Evolutionary conservation across 2,113 vertebrate genomes (phyloP), one percentile per base, ranked within the genome.

Genomic region (Enhydra lutris): DNA sequence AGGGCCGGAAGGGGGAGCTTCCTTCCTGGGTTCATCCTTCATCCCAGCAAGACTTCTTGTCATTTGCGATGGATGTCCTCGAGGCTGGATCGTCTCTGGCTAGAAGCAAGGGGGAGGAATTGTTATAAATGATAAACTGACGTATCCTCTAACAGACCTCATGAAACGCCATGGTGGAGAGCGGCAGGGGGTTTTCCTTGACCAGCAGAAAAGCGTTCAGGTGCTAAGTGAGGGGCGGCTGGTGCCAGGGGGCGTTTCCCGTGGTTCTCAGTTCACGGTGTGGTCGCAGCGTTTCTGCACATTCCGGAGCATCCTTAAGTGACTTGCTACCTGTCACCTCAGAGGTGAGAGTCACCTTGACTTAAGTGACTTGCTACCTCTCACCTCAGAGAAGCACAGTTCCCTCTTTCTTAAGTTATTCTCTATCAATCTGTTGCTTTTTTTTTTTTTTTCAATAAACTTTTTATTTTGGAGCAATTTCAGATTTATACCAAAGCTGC

Each of bases 391-490:
- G 90, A 89, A 88, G 34, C 14, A 5, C 59, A 57, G 6, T 12
- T 61, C 52, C 34, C 17, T 79, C n/a, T 76, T 0, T 65, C 74
- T 84, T 52, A 31, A 12, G 26, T 67, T 55, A 14, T 36, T 89
- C 69, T 52, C 34, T 42, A 26, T 34, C 39, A 57, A 24, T 92
- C 73, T 81, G 20, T 76, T 47, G 29, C n/a, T 18, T 90, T 10
- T 83, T 73, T 39, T 39, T 39, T 39, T 17, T 55, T 34, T 34
- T 17, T 2, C 7, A 20, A 7, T 55, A 42, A 52, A 74, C 26
- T 63, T 73, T 50, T 61, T 89, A 57, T 65, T 78, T 95, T 95
- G 12, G 36, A 47, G 45, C 89, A 90, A 21, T n/a, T 80, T 79
- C 42, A 36, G 42, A 42, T 90, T n/a, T 74, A 52, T 84, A 29